A percentile compares a stretch with the other conserved stretches of the same genome.
Evolutionary conservation across 2,113 vertebrate species (phyloP).

Genomic region (Australoheros scitulus): DNA sequence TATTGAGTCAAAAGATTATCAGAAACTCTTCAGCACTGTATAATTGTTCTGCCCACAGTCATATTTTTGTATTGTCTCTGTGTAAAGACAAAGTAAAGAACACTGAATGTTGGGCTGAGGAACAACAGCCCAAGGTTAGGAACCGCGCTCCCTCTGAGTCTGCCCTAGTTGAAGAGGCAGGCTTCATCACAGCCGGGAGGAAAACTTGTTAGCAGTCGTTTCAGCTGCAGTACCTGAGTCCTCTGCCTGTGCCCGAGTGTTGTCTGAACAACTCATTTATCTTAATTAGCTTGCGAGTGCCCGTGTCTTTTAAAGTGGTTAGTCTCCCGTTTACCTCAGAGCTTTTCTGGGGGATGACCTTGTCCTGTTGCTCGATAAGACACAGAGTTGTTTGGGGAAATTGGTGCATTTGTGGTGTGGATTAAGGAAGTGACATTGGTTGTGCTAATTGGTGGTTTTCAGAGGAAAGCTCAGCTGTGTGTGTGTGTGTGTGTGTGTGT

Average conservation of each 20-base stretch:
- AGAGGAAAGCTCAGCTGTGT: conserved; percentile 4
- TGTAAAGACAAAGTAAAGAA: not conserved
- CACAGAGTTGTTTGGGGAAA: conserved; percentile 20
- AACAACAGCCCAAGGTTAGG: conserved; percentile 19
- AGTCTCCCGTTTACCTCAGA: conserved; percentile 9
- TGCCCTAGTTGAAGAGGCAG: conserved; percentile 59
- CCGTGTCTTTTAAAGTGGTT: not conserved
- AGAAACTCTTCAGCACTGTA: not conserved
- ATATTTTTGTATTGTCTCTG: not conserved
- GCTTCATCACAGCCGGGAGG: conserved; percentile 2
- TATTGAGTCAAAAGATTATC: not conserved
- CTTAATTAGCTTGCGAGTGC: conserved; percentile 50
- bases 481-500: not conserved
- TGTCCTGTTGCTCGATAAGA: conserved; percentile 9
- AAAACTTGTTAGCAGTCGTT: conserved; percentile 19
- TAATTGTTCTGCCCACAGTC: not conserved
- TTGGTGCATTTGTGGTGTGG: conserved; percentile 8
- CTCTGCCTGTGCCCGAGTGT: conserved; percentile 11
- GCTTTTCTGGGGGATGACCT: conserved; percentile 25
- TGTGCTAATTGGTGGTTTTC: conserved; percentile 24
- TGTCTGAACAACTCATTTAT: conserved; percentile 34
- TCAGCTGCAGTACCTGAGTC: not conserved
- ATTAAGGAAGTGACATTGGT: conserved; percentile 49
- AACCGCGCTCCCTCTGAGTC: conserved; percentile 46
- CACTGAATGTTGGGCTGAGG: conserved; percentile 6